phyloP scores from a whole-genome alignment of 2,797 vertebrate genomes.

The Hozukius guyotensis region DNA sequence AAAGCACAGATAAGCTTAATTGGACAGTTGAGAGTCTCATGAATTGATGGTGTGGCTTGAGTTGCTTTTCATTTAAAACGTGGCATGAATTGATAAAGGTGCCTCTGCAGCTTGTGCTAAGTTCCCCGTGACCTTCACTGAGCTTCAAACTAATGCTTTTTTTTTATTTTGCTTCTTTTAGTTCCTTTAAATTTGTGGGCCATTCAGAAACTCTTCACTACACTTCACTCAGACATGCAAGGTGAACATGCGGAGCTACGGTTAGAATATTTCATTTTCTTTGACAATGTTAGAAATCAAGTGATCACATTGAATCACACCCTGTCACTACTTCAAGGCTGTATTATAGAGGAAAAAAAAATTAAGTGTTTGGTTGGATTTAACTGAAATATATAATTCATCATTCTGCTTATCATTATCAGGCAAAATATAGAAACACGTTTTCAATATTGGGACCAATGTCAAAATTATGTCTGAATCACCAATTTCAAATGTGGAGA shows the following conservation, averaged over 20 bases:
- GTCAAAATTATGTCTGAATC: neutral
- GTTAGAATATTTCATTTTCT: neutral
- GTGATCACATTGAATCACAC: neutral
- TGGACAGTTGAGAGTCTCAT: slow-evolving; percentile 72
- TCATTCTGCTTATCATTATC: neutral
- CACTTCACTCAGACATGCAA: neutral
- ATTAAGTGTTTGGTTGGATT: neutral
- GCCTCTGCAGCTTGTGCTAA: slow-evolving; percentile 40
- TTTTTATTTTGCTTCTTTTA: slow-evolving; percentile 54
- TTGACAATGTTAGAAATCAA: neutral
- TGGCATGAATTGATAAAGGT: slow-evolving; percentile 73
- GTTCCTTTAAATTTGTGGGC: slow-evolving; percentile 35
- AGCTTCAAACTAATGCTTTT: slow-evolving; percentile 47
- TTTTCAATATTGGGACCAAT: neutral
- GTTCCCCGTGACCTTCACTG: slow-evolving; percentile 72
- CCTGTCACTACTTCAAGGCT: neutral
- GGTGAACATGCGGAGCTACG: neutral
- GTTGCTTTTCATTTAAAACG: slow-evolving; percentile 74
- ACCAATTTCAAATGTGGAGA: neutral
- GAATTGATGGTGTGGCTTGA: slow-evolving; percentile 76
- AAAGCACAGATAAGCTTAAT: slow-evolving; percentile 81
- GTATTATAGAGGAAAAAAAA: neutral
- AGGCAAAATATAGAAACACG: neutral
- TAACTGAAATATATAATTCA: neutral
- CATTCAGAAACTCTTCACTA: slow-evolving; percentile 4